Conservation (phyloP, 2,797 vertebrate species). For the Thripadectes ignobilis region DNA sequence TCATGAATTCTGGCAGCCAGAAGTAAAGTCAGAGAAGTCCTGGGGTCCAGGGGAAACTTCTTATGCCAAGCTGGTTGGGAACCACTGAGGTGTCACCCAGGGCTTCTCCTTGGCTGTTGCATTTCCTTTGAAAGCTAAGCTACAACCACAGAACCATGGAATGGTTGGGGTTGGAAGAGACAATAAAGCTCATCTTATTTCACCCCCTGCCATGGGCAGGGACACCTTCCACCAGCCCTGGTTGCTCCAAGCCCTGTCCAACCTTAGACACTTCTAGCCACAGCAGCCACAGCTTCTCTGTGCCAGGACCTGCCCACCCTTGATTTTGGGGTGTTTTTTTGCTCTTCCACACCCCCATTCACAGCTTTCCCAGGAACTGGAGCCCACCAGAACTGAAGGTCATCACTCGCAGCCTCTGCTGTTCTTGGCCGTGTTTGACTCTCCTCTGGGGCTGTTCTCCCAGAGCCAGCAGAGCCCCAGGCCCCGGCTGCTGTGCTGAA, state of each 20-base stretch:
- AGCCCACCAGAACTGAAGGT: neutral
- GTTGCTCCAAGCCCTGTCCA: neutral
- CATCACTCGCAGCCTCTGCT: rapidly evolving
- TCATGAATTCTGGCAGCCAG: neutral
- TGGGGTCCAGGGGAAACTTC: neutral
- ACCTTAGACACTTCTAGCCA: rapidly evolving
- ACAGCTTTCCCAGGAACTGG: neutral
- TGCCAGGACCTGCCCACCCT: neutral
- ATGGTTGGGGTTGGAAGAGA: neutral
- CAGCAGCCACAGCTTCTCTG: neutral
- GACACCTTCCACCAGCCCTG: neutral
- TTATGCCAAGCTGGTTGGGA: rapidly evolving
- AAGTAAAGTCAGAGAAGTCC: neutral
- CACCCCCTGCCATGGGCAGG: neutral
- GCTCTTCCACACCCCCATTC: neutral
- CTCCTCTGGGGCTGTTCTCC: neutral
- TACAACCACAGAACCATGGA: neutral
- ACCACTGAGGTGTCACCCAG: neutral
- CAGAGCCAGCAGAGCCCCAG: neutral
- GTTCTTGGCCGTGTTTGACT: neutral
- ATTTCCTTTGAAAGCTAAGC: neutral
- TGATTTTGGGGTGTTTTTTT: neutral
- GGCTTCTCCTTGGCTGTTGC: neutral
- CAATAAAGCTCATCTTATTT: neutral
- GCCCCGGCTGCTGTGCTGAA: neutral